Conservation (phyloP, 2,888 invertebrate species). For the Trissonchulus sp. region DNA sequence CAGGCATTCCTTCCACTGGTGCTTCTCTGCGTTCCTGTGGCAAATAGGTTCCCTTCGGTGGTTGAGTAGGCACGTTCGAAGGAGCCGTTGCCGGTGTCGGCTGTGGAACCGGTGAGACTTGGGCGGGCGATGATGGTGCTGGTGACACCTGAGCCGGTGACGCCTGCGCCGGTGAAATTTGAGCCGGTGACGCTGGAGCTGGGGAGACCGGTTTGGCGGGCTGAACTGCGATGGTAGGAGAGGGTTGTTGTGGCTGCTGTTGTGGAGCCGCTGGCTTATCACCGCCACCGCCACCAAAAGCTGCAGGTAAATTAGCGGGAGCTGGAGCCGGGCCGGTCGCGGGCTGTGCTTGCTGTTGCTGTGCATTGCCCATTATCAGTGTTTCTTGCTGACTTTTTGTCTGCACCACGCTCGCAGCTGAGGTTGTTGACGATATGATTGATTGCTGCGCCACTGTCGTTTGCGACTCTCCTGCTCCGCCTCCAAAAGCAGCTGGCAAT, state of each 20-base stretch:
- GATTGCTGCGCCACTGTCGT: too few species aligned
- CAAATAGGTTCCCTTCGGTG: too few species aligned
- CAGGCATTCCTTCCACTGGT: neutral
- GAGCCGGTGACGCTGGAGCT: neutral
- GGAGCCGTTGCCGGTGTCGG: neutral
- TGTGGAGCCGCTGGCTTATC: too few species aligned
- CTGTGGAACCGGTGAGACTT: neutral
- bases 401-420: neutral
- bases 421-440: neutral
- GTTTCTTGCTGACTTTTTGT: neutral
- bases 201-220: neutral
- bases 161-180: neutral
- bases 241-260: too few species aligned
- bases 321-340: neutral
- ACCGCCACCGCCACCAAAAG: neutral
- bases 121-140: too few species aligned
- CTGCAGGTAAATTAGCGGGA: neutral
- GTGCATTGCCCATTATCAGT: neutral
- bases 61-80: neutral
- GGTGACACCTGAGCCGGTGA: neutral
- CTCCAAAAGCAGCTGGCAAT: neutral
- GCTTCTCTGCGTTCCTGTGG: neutral
- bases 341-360: neutral
- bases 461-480: too few species aligned
- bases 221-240: too few species aligned